These are phyloP conservation scores for Pseudocheirus occidentalis DNA, from an alignment of 2,797 vertebrate species.

Conservation along the genomic window DNA sequence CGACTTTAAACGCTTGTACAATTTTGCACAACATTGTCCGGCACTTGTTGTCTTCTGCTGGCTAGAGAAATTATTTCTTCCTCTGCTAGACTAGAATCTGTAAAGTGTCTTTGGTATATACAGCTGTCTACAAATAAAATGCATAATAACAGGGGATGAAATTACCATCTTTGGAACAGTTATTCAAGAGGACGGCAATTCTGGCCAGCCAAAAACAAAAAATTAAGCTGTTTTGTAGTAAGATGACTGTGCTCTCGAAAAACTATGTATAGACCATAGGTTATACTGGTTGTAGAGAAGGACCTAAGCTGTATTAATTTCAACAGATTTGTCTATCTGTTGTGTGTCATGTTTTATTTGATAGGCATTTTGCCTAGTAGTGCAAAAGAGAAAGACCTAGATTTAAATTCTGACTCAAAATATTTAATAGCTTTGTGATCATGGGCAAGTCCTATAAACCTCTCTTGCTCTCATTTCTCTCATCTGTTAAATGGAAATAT, in stretches of 20 bases:
- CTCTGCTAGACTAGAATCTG: slow-evolving; percentile 23
- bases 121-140: slow-evolving; percentile 40
- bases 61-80: neutral
- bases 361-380: neutral
- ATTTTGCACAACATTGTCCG: slow-evolving; percentile 8
- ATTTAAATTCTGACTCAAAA: neutral
- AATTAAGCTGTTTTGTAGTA: neutral
- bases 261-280: neutral
- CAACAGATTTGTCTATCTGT: neutral
- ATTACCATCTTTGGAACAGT: slow-evolving; percentile 10
- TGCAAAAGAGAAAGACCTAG: neutral
- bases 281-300: slow-evolving; percentile 15
- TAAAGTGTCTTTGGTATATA: slow-evolving; percentile 39
- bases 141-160: neutral
- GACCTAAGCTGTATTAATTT: neutral
- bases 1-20: slow-evolving; percentile 12
- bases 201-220: neutral
- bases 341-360: slow-evolving; percentile 4
- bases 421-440: neutral
- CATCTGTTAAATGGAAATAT: neutral
- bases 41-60: slow-evolving; percentile 4
- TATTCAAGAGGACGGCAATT: slow-evolving; percentile 10
- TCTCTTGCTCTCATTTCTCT: slow-evolving; percentile 29
- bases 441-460: slow-evolving; percentile 13
- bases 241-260: neutral